Base-by-base conservation (phyloP, 2,113 vertebrate species). In the Formicarius rufipectus region DNA sequence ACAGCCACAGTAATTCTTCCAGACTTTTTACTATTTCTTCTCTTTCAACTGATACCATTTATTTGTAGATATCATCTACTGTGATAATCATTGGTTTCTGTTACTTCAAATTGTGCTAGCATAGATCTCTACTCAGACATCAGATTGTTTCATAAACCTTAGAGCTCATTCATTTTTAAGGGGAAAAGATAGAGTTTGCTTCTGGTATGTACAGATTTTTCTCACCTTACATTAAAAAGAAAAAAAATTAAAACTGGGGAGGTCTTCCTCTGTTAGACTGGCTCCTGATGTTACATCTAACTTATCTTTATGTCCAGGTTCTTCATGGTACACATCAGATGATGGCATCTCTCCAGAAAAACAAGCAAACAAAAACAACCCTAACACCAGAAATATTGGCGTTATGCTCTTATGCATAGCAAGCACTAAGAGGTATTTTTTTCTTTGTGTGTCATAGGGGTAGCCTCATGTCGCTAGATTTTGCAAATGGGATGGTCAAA, bases 51-150 rank as follows among this genome's bases (percentile, higher is more conserved):
- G 42, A 84, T 80, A 74, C 5, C 5, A 18, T 20, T 7, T 66
- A 82, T 93, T 92, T 53, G 22, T 66, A 90, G 56, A 76, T 63
- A 80, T 39, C 44, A 82, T 88, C 69, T 79, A 9, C 66, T 72
- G 72, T 91, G 87, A 91, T 92, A 90, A 90, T 85, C 19, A 68
- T 16, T 80, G 59, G 58, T 67, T 95, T 92, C 63, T 50, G 27
- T 77, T 89, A 69, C 55, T 92, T 90, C 73, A 95, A 91, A 76
- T 90, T 84, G 64, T 72, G 28, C n/a, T 78, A 31, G 7, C 25
- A 45, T 59, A 72, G 15, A 60, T 82, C n/a, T 83, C n/a, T 72
- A 42, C 24, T 75, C 39, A 86, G 27, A 63, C 2, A 2, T 45
- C n/a, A 53, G 31, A 73, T 14, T 73, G 14, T 80, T 94, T 80